Base-by-base conservation (phyloP, 2,113 vertebrate genomes). In the Bungarus multicinctus region DNA sequence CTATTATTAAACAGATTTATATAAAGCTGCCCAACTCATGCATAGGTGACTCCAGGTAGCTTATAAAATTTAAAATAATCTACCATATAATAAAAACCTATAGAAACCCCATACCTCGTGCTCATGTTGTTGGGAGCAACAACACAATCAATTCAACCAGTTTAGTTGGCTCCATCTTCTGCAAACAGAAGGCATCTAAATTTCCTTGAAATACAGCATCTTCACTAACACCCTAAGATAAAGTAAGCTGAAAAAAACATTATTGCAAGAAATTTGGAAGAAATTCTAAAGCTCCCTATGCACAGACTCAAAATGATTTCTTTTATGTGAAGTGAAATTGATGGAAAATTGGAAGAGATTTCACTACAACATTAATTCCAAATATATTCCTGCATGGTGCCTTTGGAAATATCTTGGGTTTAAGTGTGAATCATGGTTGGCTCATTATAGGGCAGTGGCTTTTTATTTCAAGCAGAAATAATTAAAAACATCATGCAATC, bases 401-500 rank as follows among this genome's bases (percentile, higher is more conserved):
- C 91, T 90, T 0, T 0, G 43, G 91, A 94, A 94, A 93, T 92
- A 89, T 54, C 92, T 58, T 64, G 93, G 94, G 93, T 93, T 92
- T 53, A 89, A 58, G 30, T 53, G n/a, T 87, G 58, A 90, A 69
- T 69, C 4, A 60, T 92, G 88, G 92, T 93, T 91, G 95, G 91
- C 53, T 95, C 94, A 95, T 95, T 96, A 87, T 87, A 93, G 85
- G 91, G 47, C 94, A 94, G 92, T 93, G 88, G 3, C 14, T 94
- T 53, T 95, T 94, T 58, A 52, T 74, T 91, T 87, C 4, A 30
- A 34, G 9, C 43, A 54, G 74, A 93, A 93, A 12, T 91, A 93
- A 96, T 96, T 93, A 97, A 93, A 86, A 14, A 92, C 94, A 52
- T 30, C 8, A 91, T 93, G 58, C 89, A 54, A 4, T 86, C 22